Conservation (phyloP, 2,888 invertebrate genomes). For the Tenthredo distinguenda region DNA sequence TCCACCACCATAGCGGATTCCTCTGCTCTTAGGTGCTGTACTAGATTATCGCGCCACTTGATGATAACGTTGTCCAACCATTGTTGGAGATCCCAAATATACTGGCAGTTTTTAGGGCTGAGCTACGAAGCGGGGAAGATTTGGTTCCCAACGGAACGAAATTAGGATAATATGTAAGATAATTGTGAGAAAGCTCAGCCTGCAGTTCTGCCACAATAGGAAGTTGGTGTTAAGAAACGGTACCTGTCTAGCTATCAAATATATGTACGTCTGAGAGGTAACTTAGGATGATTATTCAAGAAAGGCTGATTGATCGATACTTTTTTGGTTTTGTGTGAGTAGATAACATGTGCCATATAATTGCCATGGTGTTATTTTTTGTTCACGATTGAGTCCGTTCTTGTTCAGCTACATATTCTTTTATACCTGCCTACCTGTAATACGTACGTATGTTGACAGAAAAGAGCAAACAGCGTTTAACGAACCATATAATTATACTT, state of each 20-base stretch:
- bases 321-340: neutral
- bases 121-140: neutral
- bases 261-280: neutral
- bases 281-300: neutral
- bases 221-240: neutral
- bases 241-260: neutral
- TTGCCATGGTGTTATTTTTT: neutral
- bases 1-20: slow-evolving; percentile 11
- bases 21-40: slow-evolving; percentile 24
- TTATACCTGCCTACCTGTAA: neutral
- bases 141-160: slow-evolving; percentile 8
- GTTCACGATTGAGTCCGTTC: neutral
- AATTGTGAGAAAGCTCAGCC: slow-evolving; percentile 3
- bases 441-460: slow-evolving; percentile 15
- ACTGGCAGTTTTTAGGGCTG: slow-evolving; percentile 20
- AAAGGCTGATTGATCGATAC: neutral
- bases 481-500: slow-evolving; percentile 43
- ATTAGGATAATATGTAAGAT: slow-evolving; percentile 23
- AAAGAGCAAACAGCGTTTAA: slow-evolving; percentile 21
- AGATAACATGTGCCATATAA: neutral
- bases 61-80: slow-evolving; percentile 46
- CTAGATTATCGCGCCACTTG: slow-evolving; percentile 47
- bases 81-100: slow-evolving; percentile 38
- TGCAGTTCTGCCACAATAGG: neutral
- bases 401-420: neutral